phyloP scores from a whole-genome alignment of 2,888 invertebrate genomes.

The Teleiodes luculella region DNA sequence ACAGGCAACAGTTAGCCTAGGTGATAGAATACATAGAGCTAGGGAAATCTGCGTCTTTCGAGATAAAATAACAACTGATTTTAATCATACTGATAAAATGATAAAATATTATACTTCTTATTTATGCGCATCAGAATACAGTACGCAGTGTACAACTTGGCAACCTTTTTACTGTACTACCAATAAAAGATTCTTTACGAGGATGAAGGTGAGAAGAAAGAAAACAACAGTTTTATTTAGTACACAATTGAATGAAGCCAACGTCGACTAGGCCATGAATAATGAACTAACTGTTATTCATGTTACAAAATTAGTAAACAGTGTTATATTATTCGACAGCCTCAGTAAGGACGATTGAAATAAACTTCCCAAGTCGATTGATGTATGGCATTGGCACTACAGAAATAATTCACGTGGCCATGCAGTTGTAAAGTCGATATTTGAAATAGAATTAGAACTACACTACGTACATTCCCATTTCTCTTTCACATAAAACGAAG shows the following conservation, averaged over 20 bases:
- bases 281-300: neutral
- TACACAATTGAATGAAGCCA: neutral
- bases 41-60: too few relatives aligned
- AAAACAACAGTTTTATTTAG: too few relatives aligned
- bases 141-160: too few relatives aligned
- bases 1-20: too few relatives aligned
- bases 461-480: neutral
- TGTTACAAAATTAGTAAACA: slow-evolving; percentile 6
- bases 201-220: too few relatives aligned
- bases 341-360: slow-evolving; percentile 11
- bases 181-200: too few relatives aligned
- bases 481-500: neutral
- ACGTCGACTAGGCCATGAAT: neutral
- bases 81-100: too few relatives aligned
- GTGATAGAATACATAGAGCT: too few relatives aligned
- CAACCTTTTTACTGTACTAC: too few relatives aligned
- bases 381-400: slow-evolving; percentile 24
- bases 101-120: too few relatives aligned
- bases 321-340: slow-evolving; percentile 1
- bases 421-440: slow-evolving; percentile 23
- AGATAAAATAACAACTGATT: too few relatives aligned
- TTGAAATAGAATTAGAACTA: neutral
- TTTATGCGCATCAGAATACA: too few relatives aligned
- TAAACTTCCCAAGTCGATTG: slow-evolving; percentile 17
- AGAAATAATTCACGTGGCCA: slow-evolving; percentile 29